Percentiles rank a stretch among this genome's conserved stretches.
phyloP scores from a whole-genome alignment of 2,113 vertebrate species.

The Chionis minor region DNA sequence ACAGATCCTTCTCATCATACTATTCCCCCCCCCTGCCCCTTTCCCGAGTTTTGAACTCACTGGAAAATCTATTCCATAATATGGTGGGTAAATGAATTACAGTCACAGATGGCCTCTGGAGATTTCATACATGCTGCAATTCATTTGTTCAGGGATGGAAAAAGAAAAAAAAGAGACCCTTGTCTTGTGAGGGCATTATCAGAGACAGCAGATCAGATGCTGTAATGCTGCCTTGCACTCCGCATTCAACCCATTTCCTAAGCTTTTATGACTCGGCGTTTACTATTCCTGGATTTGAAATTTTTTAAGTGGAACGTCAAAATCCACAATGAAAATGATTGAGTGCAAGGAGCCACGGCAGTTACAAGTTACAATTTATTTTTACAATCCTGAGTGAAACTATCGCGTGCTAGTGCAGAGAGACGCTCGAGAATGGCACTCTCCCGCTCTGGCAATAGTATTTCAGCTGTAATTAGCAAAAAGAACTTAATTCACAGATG shows the following conservation, averaged over 20 bases:
- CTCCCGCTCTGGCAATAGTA: not conserved
- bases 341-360: not conserved
- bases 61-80: slow-evolving; percentile 53
- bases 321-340: slow-evolving; percentile 9
- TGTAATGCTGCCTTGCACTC: slow-evolving; percentile 44
- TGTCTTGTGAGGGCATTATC: slow-evolving; percentile 54
- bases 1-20: slow-evolving; percentile 39
- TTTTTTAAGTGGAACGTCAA: not conserved
- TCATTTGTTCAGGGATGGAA: slow-evolving; percentile 32
- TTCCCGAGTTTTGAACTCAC: slow-evolving; percentile 29
- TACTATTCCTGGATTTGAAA: slow-evolving; percentile 40
- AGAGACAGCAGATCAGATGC: slow-evolving; percentile 63
- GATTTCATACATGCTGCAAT: slow-evolving; percentile 59
- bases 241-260: slow-evolving; percentile 32
- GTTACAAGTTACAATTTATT: not conserved
- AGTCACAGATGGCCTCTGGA: slow-evolving; percentile 48
- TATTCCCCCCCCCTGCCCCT: not conserved
- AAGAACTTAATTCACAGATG: not conserved
- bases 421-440: not conserved
- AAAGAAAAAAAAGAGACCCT: not conserved
- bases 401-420: not conserved
- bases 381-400: not conserved
- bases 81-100: slow-evolving; percentile 44
- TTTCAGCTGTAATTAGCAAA: not conserved
- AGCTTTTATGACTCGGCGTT: slow-evolving; percentile 58